phyloP scores from a whole-genome alignment of 2,888 invertebrate genomes.

The Epinotia bilunana region DNA sequence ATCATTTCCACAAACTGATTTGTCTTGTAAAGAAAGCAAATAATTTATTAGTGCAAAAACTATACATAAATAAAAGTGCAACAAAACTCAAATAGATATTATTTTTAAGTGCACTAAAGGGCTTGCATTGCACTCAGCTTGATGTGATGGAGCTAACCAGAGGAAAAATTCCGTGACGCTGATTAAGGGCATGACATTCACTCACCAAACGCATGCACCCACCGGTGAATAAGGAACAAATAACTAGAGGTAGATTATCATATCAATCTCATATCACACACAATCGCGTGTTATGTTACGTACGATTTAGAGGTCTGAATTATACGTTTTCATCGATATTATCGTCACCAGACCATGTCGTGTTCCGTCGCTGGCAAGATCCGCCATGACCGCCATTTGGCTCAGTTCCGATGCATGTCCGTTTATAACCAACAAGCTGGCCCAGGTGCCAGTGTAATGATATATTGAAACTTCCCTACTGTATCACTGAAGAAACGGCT shows the following conservation, averaged over 20 bases:
- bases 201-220: too few species aligned
- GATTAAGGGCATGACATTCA: too few species aligned
- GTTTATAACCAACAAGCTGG: conserved; percentile 63
- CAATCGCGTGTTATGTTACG: neutral
- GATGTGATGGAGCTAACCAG: too few species aligned
- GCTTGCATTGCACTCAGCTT: too few species aligned
- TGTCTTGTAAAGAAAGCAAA: too few species aligned
- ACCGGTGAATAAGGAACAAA: neutral
- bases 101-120: too few species aligned
- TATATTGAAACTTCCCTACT: conserved; percentile 49
- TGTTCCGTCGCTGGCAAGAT: conserved; percentile 58
- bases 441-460: conserved; percentile 63
- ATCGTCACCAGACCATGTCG: conserved; percentile 47
- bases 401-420: conserved; percentile 61
- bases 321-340: neutral
- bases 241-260: neutral
- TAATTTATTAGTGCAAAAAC: too few species aligned
- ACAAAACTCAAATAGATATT: too few species aligned
- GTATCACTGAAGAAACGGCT: neutral
- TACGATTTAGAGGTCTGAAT: neutral
- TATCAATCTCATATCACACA: neutral
- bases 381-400: conserved; percentile 66
- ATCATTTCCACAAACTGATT: too few species aligned
- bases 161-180: too few species aligned
- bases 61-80: too few species aligned